phyloP scores from a whole-genome alignment of 2,888 invertebrate species.

The Atrina japonica region DNA sequence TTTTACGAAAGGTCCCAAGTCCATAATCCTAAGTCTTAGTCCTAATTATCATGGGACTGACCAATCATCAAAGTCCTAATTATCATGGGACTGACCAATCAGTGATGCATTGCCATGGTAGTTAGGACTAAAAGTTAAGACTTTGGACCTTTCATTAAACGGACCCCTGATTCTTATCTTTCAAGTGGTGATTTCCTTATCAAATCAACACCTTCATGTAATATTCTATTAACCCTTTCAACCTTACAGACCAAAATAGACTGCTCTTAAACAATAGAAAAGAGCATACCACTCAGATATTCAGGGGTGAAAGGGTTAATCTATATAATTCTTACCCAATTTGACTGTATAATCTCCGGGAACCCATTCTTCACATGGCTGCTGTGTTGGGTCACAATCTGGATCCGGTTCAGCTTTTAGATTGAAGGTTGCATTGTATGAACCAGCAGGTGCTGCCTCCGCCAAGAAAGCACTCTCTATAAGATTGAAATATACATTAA shows the following conservation, averaged over 20 bases:
- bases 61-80: background rate
- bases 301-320: too few species aligned
- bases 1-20: too few species aligned
- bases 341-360: constrained; percentile 72
- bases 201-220: too few species aligned
- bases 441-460: constrained; percentile 63
- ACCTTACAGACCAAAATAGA: too few species aligned
- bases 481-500: background rate
- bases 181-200: background rate
- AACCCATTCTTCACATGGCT: constrained; percentile 74
- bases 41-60: background rate
- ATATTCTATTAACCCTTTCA: too few species aligned
- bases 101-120: too few species aligned
- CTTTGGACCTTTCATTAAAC: too few species aligned
- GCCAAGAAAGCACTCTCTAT: constrained; percentile 60
- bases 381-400: constrained; percentile 73
- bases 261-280: too few species aligned
- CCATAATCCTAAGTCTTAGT: too few species aligned
- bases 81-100: too few species aligned
- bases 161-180: background rate
- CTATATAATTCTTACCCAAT: constrained; percentile 60
- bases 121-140: too few species aligned
- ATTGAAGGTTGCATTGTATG: constrained; percentile 58
- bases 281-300: too few species aligned
- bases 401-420: constrained; percentile 71